Evolutionary conservation across 2,113 vertebrate species (phyloP).

Genomic region (Syngnathoides biaculeatus): DNA sequence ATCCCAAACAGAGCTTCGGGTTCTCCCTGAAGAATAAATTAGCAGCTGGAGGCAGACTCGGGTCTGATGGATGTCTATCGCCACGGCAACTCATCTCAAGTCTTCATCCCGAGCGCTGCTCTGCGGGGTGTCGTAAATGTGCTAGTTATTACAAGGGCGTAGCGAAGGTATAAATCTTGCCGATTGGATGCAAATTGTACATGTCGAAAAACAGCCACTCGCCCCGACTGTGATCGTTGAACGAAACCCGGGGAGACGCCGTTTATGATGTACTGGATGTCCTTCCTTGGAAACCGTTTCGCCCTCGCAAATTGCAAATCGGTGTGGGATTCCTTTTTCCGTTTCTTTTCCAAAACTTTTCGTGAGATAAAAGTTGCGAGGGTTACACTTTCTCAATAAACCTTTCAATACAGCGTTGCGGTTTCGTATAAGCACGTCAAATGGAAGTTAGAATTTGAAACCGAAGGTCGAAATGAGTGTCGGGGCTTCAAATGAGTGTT

Average conservation of each 20-base stretch:
- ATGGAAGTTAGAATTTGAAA: too few species aligned
- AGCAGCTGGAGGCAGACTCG: slow-evolving; percentile 51
- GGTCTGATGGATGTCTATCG: slow-evolving; percentile 61
- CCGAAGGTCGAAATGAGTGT: too few species aligned
- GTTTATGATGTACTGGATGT: not conserved
- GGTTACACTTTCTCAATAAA: too few species aligned
- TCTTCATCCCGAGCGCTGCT: slow-evolving; percentile 66
- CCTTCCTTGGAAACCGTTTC: not conserved
- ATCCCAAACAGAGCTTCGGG: slow-evolving; percentile 47
- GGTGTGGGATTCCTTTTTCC: not conserved
- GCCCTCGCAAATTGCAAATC: too few species aligned
- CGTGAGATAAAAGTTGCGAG: too few species aligned
- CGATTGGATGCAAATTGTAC: slow-evolving; percentile 69
- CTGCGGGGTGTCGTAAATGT: slow-evolving; percentile 63
- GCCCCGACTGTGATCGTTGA: not conserved
- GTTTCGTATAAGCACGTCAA: too few species aligned
- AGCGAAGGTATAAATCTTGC: slow-evolving; percentile 64
- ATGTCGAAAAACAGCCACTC: slow-evolving; percentile 53
- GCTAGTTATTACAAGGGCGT: slow-evolving; percentile 71
- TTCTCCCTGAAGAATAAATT: slow-evolving; percentile 57
- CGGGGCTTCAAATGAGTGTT: too few species aligned
- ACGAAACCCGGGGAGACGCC: not conserved
- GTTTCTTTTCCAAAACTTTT: too few species aligned
- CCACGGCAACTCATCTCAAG: slow-evolving; percentile 65
- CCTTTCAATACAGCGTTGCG: not conserved